A percentile compares a stretch with the other conserved stretches of the same genome.
phyloP scores from a whole-genome alignment of 2,888 invertebrate genomes.

The Cataglyphis rosenhaueri region DNA sequence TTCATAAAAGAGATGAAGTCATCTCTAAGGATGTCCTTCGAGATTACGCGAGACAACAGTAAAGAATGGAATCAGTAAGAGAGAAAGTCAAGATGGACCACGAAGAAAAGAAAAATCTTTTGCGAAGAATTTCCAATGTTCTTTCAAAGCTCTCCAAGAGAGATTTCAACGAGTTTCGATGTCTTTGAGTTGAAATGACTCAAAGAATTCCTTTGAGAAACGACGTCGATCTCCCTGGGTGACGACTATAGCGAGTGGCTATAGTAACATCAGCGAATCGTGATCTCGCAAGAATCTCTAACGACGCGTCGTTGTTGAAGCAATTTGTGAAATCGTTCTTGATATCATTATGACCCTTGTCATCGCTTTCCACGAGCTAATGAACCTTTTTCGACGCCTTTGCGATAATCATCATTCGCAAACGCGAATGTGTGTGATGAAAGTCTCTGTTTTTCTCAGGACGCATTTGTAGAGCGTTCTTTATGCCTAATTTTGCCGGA shows the following conservation, averaged over 20 bases:
- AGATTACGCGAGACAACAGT: background rate
- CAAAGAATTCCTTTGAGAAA: background rate
- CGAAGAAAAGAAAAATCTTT: constrained; percentile 11
- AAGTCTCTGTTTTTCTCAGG: constrained; percentile 18
- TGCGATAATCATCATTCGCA: constrained; percentile 46
- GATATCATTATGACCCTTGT: constrained; percentile 19
- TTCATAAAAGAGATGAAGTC: background rate
- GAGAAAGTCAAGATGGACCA: background rate
- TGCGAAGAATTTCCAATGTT: constrained; percentile 38
- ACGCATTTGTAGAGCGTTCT: constrained; percentile 22
- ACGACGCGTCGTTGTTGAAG: constrained; percentile 11
- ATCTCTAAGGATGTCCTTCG: background rate
- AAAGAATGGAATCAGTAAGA: background rate
- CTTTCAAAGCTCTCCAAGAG: background rate
- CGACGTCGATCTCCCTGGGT: background rate
- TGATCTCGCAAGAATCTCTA: background rate
- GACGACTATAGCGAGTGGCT: constrained; percentile 14
- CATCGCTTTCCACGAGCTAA: background rate
- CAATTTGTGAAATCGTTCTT: constrained; percentile 26
- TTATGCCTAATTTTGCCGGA: background rate
- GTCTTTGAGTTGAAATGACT: constrained; percentile 6
- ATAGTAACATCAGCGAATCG: constrained; percentile 2
- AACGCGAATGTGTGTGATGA: constrained; percentile 38
- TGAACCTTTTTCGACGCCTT: constrained; percentile 18
- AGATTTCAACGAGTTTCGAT: constrained; percentile 32